phyloP scores from a whole-genome alignment of 2,797 vertebrate species.

The Lagorchestes hirsutus region DNA sequence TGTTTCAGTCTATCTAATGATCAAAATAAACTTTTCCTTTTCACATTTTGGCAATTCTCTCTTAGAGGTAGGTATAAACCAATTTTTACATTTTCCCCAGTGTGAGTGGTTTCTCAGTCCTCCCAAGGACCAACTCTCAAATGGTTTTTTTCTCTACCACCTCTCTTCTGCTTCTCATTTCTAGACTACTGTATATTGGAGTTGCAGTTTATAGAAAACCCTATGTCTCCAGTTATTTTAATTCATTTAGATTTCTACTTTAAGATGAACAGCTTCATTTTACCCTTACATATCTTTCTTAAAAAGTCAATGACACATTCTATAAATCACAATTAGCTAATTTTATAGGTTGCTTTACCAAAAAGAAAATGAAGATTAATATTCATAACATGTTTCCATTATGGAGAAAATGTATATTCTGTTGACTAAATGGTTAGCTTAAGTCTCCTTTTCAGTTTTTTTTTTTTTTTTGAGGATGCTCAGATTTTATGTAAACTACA shows the following conservation, averaged over 20 bases:
- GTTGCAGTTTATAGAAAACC: not conserved
- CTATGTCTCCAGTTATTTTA: not conserved
- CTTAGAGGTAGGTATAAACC: not conserved
- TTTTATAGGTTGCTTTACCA: not conserved
- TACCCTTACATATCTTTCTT: not conserved
- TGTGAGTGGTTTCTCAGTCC: not conserved
- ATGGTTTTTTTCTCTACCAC: not conserved
- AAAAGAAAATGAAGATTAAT: not conserved
- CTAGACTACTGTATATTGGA: not conserved
- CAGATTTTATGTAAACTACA: not conserved
- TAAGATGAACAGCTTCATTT: not conserved
- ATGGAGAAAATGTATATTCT: not conserved
- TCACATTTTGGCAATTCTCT: not conserved
- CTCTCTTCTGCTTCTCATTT: not conserved
- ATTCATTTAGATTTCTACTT: not conserved
- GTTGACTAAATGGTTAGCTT: not conserved
- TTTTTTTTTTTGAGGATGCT: not conserved
- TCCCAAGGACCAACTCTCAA: not conserved
- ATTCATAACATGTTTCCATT: not conserved
- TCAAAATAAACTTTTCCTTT: not conserved
- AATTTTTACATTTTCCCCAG: not conserved
- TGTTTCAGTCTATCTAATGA: not conserved
- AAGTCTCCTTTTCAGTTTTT: not conserved
- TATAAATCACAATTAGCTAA: not conserved
- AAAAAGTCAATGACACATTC: not conserved